These are phyloP conservation scores for Halesus radiatus DNA, from an alignment of 1,140 invertebrate genomes.

Conservation along the genomic window DNA sequence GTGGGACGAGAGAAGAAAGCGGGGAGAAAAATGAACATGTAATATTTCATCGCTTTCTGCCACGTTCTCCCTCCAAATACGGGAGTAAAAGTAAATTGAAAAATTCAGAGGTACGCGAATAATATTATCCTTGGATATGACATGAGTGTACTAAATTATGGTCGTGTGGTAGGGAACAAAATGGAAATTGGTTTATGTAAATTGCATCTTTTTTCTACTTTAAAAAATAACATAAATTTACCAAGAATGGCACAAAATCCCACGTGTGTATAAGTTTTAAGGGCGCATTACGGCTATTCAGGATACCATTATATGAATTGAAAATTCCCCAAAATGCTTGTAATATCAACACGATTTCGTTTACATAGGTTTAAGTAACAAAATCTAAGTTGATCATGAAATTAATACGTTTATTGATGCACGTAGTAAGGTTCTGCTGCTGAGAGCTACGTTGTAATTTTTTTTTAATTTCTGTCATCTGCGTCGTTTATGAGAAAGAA, in stretches of 20 bases:
- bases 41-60: constrained; percentile 57
- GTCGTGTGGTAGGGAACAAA: constrained; percentile 27
- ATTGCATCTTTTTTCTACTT: constrained; percentile 35
- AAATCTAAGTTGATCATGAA: too few relatives aligned
- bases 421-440: too few relatives aligned
- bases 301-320: too few relatives aligned
- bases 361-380: too few relatives aligned
- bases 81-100: constrained; percentile 58
- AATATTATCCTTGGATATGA: constrained; percentile 54
- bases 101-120: constrained; percentile 44
- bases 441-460: too few relatives aligned
- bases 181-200: constrained; percentile 45
- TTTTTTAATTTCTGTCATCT: too few relatives aligned
- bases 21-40: constrained; percentile 56
- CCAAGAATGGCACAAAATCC: background rate
- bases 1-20: constrained; percentile 22
- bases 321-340: too few relatives aligned
- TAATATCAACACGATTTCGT: too few relatives aligned
- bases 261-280: background rate
- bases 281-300: too few relatives aligned
- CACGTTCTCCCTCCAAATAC: constrained; percentile 53
- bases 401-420: too few relatives aligned
- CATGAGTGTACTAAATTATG: constrained; percentile 48
- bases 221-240: constrained; percentile 34
- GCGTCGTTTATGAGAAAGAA: too few relatives aligned